Base-by-base conservation (phyloP, 1,140 invertebrate species). In the Sinonovacula constricta region DNA sequence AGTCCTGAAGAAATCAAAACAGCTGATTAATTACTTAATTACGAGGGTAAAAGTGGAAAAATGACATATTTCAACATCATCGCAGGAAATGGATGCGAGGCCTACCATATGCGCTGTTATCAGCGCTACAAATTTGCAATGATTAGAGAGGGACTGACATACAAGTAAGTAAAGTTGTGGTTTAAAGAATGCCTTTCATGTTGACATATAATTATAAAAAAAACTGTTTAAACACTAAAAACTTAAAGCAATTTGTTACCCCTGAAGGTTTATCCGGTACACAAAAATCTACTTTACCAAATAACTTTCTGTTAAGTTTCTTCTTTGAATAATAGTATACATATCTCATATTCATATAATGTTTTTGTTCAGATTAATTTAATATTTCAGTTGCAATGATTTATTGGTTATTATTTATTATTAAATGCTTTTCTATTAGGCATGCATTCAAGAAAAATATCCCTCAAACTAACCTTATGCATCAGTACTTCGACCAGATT, bases 41-140 rank as follows among this genome's bases (percentile, higher is more conserved):
- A 66, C 36, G 34, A 65, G 24, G 33, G 62, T 12, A 60, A 60
- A 31, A 60, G 18, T 60, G 62, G 18, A 3, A 33, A 0, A 4
- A 39, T 65, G 33, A 66, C 22, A 66, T 66, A 66, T 49, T 66
- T 66, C 33, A 66, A 66, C 26, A 49, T 66, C 18, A 45, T 66
- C 24, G 36, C 24, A 39, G 63, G 63, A 5, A 66, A 66, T 14
- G 18, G 14, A 39, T 31, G 45, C 3, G 36, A 36, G 4, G 26
- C 45, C 3, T 12, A 3, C 33, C 7, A 39, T 26, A 7, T 66
- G 24, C 4, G 63, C 4, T 39, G 63, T 31, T 66, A 39, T 26
- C 63, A 66, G 24, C 7, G 24, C 4, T 36, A 66, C 18, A 66
- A 66, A 31, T 66, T 66, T 26, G 33, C 33, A 14, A 66, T 66